Conservation (phyloP, 2,888 invertebrate species). For the Saturnia japonica region DNA sequence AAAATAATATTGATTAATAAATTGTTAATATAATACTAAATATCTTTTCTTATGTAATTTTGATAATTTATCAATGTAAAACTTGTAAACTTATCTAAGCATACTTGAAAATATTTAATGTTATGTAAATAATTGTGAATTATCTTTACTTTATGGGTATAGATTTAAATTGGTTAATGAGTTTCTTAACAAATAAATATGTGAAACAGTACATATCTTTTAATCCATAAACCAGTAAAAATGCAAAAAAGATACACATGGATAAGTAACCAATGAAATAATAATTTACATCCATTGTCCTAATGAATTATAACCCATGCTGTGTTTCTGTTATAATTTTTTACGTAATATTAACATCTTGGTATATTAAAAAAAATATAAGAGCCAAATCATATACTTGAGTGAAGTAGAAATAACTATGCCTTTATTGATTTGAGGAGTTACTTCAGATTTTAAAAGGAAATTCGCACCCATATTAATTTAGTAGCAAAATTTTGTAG, state of each 20-base stretch:
- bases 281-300: neutral
- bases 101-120: neutral
- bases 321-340: neutral
- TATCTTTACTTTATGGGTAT: too few species aligned
- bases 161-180: neutral
- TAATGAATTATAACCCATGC: neutral
- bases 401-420: neutral
- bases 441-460: too few species aligned
- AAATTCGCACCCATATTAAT: too few species aligned
- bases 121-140: neutral
- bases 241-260: slow-evolving; percentile 2
- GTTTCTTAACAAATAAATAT: slow-evolving; percentile 6
- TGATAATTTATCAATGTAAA: neutral
- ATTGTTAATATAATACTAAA: neutral
- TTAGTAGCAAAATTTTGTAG: too few species aligned
- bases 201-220: neutral
- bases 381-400: neutral
- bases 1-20: neutral
- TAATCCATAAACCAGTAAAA: slow-evolving; percentile 6
- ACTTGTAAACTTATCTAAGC: neutral
- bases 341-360: neutral
- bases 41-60: neutral
- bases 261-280: neutral
- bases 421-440: too few species aligned
- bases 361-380: neutral